Percentiles rank a stretch among this genome's conserved stretches.
Evolutionary conservation across 2,797 vertebrate species (phyloP).

Genomic region (Macropus fuliginosus): DNA sequence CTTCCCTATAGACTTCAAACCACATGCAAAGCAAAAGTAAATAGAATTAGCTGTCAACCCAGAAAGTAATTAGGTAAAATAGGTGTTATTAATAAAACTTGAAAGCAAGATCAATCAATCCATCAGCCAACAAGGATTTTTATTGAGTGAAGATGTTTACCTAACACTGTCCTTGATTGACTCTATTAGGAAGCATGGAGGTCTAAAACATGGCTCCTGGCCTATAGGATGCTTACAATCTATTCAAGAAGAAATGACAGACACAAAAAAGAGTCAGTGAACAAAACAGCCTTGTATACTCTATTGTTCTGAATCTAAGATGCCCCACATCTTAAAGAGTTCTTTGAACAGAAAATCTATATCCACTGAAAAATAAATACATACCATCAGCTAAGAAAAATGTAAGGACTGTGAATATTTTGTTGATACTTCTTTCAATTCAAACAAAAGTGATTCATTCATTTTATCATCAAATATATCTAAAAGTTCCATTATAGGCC

Average conservation of each 20-base stretch:
- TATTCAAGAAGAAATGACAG: background rate
- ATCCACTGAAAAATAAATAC: background rate
- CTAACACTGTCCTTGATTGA: background rate
- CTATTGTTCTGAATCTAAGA: background rate
- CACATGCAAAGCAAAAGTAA: background rate
- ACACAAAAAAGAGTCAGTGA: background rate
- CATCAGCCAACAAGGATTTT: constrained; percentile 4
- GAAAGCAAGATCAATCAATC: constrained; percentile 10
- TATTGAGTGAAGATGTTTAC: background rate
- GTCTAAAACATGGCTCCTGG: background rate
- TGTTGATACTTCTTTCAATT: background rate
- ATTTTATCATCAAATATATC: background rate
- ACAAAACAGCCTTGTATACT: background rate
- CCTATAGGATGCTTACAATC: background rate
- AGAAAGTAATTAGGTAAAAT: background rate
- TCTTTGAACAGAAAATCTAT: background rate
- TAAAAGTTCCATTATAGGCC: background rate
- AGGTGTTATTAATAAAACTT: constrained; percentile 2
- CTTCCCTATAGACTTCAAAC: background rate
- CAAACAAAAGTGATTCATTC: background rate
- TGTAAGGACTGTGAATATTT: background rate
- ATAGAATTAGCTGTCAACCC: background rate
- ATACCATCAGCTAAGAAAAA: background rate
- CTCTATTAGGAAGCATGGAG: background rate
- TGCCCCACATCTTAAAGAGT: background rate